Evolutionary conservation across 2,888 invertebrate species (phyloP).

Genomic region (Onthophagus sagittarius): DNA sequence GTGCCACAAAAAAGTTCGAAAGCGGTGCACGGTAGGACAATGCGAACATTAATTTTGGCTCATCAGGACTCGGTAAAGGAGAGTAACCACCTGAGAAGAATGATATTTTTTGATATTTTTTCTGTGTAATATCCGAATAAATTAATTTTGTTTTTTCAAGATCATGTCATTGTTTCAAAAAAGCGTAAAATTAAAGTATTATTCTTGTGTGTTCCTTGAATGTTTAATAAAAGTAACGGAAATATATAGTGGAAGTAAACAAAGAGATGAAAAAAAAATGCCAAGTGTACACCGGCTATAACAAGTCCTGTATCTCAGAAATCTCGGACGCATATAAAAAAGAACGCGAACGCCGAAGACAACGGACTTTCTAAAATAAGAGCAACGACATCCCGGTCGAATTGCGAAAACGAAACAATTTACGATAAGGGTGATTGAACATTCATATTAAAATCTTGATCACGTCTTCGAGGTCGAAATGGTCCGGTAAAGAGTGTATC

Average conservation of each 20-base stretch:
- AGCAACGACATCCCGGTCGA: slow-evolving; percentile 15
- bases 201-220: too few relatives aligned
- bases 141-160: background rate
- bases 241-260: background rate
- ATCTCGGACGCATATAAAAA: slow-evolving; percentile 4
- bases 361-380: slow-evolving; percentile 25
- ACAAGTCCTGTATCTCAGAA: slow-evolving; percentile 5
- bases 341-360: slow-evolving; percentile 6
- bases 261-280: background rate
- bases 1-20: background rate
- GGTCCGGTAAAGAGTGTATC: background rate
- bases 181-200: too few relatives aligned
- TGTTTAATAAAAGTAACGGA: too few relatives aligned
- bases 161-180: background rate
- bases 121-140: background rate
- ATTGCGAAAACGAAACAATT: slow-evolving; percentile 23
- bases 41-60: slow-evolving; percentile 21
- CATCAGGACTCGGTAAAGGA: slow-evolving; percentile 6
- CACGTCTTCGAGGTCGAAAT: slow-evolving; percentile 15
- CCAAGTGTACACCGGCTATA: slow-evolving; percentile 15
- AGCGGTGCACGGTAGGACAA: slow-evolving; percentile 14
- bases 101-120: slow-evolving; percentile 7
- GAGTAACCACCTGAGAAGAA: background rate
- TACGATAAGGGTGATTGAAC: slow-evolving; percentile 24
- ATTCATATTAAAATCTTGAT: slow-evolving; percentile 27